Base-by-base conservation (phyloP, 2,888 invertebrate species). In the Hoplodrina blanda region DNA sequence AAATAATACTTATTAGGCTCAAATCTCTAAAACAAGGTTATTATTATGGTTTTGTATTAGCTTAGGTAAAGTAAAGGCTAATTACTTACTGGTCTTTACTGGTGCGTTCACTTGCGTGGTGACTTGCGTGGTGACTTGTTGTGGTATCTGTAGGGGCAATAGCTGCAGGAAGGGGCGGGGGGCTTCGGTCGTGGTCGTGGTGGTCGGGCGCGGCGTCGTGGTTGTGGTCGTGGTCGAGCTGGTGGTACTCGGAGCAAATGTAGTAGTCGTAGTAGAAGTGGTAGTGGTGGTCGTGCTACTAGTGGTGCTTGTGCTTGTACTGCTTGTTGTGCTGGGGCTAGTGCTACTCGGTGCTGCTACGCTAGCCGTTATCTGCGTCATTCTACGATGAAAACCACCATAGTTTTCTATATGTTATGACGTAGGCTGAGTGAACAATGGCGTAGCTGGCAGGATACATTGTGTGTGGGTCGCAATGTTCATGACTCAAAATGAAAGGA, bases 91-190 rank as follows among this genome's bases (percentile, higher is more conserved):
- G 83, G 91, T 88, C 84, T 92, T 94, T 8, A 85, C 78, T 13
- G 91, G 88, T 11, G 90, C 87, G 62, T 77, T 90, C 20, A 85
- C 80, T 66, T 86, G 85, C 2, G 88, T 87, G 44, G 87, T 90
- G 25, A 85, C 80, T 66, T 86, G 85, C 2, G 88, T 87, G 44
- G 87, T 81, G 10, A 85, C 81, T 62, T 86, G 86, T 62, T 86
- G 86, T 4, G 88, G 87, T 61, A 87, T 80, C 80, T 93, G 92
- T 81, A 96, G 94, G 33, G 96, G 96, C 82, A 95, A 87, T 76
- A 95, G 87, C 81, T 95, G 95, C 79, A 95, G 88, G 91, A 93
- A 95, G 17, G 96, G 95, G 25, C 89, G 90, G 73, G 90, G 87
- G 55, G 90, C 82, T 77, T 91, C 88, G 13, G 91, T 89, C 7